Base-by-base conservation (phyloP, 2,888 invertebrate species). In the Uropetala carovei region DNA sequence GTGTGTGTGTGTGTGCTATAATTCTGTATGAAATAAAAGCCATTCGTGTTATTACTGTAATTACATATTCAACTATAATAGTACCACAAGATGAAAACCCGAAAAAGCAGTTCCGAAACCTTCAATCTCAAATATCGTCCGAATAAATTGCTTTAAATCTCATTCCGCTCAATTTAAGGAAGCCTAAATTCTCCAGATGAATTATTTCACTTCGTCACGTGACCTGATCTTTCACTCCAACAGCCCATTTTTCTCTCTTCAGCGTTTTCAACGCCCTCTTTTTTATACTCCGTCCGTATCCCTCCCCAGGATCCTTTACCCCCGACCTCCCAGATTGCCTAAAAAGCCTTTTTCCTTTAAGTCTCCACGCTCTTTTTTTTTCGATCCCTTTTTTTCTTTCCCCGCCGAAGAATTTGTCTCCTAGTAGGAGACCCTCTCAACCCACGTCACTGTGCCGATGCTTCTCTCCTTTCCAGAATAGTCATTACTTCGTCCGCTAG, bases 351-450 rank as follows among this genome's bases (percentile, higher is more conserved):
- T 13, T 13, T 60, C 18, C 75, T 18, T 27, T 75, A 75, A 75
- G 75, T 75, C 75, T 13, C 75, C n/a, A 75, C 22, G 75, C 75
- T 75, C 18, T 75, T 75, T 27, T 27, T 75, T 11, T 75, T 68
- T 18, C 22, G 68, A n/a, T n/a, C n/a, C 68, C 18, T 68, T 22
- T 22, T n/a, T 22, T 22, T 68, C 27, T 75, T 75, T 75, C 14
- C 75, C 75, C 22, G 11, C 75, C 27, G 75, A 27, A 27, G 75
- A 75, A 75, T 75, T 75, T 75, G 75, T 75, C 75, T 75, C 75
- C 75, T 75, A 75, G 75, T 75, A 75, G 75, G 27, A 75, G 27
- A 75, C 22, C 75, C 75, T 75, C 75, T 75, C 75, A 75, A 27
- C 22, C 75, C 75, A 75, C 75, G 75, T 75, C 75, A 75, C 22